Evolutionary conservation across 2,113 vertebrate species (phyloP).

Genomic region (Dipodomys spectabilis): DNA sequence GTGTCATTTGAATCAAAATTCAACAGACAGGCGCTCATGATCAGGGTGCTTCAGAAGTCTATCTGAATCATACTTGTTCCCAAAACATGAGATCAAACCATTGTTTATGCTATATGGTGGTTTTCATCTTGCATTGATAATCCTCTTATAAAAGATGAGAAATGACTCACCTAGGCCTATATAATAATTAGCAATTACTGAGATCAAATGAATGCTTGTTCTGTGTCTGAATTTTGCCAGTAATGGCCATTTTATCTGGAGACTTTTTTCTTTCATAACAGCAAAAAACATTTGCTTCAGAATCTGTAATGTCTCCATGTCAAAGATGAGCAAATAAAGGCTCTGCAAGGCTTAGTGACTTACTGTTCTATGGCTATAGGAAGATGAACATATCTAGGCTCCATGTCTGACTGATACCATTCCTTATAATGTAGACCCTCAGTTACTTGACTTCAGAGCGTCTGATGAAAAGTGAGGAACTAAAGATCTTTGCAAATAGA

Average conservation of each 20-base stretch:
- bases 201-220: neutral
- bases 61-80: neutral
- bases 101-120: neutral
- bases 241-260: neutral
- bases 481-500: too few species aligned
- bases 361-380: neutral
- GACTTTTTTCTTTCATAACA: conserved; percentile 13
- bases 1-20: neutral
- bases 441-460: neutral
- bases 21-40: neutral
- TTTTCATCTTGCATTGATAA: neutral
- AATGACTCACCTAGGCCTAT: neutral
- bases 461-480: too few species aligned
- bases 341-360: neutral
- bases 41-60: neutral
- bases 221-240: neutral
- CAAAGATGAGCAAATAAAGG: neutral
- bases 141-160: neutral
- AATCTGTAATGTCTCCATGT: neutral
- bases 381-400: neutral
- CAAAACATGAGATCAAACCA: neutral
- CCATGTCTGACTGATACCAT: neutral
- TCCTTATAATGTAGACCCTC: neutral
- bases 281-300: neutral
- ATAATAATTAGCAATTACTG: neutral